Conservation (phyloP, 2,888 invertebrate genomes). For the Galerucella calmariensis region DNA sequence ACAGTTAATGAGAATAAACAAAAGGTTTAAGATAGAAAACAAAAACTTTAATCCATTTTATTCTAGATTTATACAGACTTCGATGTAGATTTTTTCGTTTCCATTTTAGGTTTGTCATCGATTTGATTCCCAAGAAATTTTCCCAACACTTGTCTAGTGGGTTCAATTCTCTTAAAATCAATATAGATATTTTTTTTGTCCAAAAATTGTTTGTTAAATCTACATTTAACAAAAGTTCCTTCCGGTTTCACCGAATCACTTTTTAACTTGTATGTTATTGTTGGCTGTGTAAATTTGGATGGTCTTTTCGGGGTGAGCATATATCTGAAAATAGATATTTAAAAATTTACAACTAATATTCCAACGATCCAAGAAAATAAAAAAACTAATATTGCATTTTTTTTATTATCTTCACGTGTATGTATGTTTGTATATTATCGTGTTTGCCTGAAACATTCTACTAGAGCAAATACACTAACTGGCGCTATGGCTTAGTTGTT, state of each 20-base stretch:
- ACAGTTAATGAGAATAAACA: no score
- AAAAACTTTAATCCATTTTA: not conserved
- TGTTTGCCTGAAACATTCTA: no score
- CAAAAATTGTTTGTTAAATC: slow-evolving; percentile 55
- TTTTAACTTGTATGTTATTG: slow-evolving; percentile 46
- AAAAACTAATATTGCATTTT: not conserved
- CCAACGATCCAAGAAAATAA: not conserved
- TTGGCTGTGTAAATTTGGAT: slow-evolving; percentile 11
- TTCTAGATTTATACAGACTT: not conserved
- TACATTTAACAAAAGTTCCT: slow-evolving; percentile 55
- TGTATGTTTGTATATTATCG: no score
- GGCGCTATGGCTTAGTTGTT: no score
- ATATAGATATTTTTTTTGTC: slow-evolving; percentile 59
- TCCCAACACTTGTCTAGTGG: slow-evolving; percentile 55
- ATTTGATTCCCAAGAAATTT: slow-evolving; percentile 54
- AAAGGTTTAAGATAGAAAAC: no score
- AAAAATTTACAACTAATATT: not conserved
- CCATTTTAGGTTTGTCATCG: slow-evolving; percentile 44
- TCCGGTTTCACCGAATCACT: slow-evolving; percentile 53
- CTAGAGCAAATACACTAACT: no score
- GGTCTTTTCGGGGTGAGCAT: slow-evolving; percentile 45
- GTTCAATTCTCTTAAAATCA: slow-evolving; percentile 58
- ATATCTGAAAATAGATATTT: slow-evolving; percentile 39
- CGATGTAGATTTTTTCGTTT: slow-evolving; percentile 8
- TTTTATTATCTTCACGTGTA: no score